These are phyloP conservation scores for Oxyteleia sp. DNA, from an alignment of 2,888 invertebrate genomes.

Conservation along the genomic window DNA sequence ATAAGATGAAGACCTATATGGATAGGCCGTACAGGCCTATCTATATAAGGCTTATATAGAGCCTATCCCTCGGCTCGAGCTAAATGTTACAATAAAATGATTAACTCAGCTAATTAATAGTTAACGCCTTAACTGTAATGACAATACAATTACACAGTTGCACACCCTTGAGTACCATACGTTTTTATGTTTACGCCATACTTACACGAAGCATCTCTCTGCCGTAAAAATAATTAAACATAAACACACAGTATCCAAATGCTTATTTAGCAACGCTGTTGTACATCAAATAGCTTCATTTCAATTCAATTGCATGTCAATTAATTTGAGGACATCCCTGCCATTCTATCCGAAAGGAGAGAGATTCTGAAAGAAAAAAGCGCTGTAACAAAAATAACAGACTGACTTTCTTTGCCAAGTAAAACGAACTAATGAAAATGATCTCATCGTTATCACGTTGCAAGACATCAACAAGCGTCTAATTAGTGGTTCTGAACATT, in stretches of 20 bases:
- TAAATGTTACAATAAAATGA: no score
- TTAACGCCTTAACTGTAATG: not conserved
- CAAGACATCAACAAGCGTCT: constrained; percentile 42
- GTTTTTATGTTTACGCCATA: no score
- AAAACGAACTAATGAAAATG: constrained; percentile 16
- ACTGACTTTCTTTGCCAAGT: not conserved
- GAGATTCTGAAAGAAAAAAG: constrained; percentile 7
- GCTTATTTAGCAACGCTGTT: not conserved
- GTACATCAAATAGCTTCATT: not conserved
- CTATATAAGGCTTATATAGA: no score
- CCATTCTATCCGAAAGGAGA: not conserved
- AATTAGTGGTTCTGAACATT: constrained; percentile 48
- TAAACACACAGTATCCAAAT: not conserved
- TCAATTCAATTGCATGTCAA: constrained; percentile 1
- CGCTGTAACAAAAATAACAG: not conserved
- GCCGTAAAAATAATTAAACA: not conserved
- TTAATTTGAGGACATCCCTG: not conserved
- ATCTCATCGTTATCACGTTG: constrained; percentile 26
- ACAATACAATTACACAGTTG: not conserved
- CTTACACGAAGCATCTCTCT: no score
- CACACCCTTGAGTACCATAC: no score
- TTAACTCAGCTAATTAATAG: no score
- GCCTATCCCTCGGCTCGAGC: no score
- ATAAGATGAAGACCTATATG: no score
- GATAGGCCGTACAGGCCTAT: no score